Conservation (phyloP, 2,113 vertebrate genomes). For the Entelurus aequoreus region DNA sequence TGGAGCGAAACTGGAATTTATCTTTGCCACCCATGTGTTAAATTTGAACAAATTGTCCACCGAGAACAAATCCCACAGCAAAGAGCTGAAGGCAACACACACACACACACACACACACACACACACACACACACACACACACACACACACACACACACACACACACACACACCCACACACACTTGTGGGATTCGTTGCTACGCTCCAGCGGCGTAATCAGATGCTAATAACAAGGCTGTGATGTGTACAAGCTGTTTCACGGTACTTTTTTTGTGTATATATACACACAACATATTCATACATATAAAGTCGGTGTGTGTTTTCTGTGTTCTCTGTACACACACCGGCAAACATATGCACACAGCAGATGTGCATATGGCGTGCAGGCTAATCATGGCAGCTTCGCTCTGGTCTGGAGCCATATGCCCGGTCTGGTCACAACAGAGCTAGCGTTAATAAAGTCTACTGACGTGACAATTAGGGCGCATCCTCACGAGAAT, state of each 20-base stretch:
- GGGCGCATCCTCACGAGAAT: conserved; percentile 13
- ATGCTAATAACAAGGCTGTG: conserved; percentile 59
- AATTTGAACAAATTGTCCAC: conserved; percentile 50
- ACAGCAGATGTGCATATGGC: conserved; percentile 50
- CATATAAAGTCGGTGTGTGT: not conserved
- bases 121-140: not conserved
- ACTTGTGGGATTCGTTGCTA: conserved; percentile 39
- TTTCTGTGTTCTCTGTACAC: conserved; percentile 11
- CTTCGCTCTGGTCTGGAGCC: conserved; percentile 47
- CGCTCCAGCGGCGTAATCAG: conserved; percentile 58
- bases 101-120: conserved; percentile 1
- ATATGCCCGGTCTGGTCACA: conserved; percentile 59
- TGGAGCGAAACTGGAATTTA: conserved; percentile 22
- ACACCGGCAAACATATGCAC: conserved; percentile 7
- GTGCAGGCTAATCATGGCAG: conserved; percentile 51
- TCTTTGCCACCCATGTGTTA: conserved; percentile 41
- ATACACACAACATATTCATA: not conserved
- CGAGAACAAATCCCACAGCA: conserved; percentile 34
- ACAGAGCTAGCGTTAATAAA: conserved; percentile 53
- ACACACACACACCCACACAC: not conserved
- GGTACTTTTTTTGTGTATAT: conserved; percentile 15
- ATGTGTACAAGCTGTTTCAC: conserved; percentile 63
- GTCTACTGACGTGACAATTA: conserved; percentile 49
- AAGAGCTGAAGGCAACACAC: conserved; percentile 17
- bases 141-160: not conserved